Evolutionary conservation across 2,797 vertebrate genomes (phyloP).

Genomic region (Hippoglossus hippoglossus): DNA sequence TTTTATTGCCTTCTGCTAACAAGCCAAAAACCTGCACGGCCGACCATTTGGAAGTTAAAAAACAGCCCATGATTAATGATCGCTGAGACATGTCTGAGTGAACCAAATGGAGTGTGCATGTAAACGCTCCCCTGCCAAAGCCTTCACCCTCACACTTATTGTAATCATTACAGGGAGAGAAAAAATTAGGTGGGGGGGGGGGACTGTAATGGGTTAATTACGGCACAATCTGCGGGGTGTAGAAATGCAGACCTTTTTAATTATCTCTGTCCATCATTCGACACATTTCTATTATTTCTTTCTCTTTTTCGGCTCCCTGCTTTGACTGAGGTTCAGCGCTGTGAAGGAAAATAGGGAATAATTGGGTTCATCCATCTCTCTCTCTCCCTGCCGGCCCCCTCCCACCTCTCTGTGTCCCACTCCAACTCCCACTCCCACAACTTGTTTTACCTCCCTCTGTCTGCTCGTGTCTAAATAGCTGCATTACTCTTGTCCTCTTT

Average conservation of each 20-base stretch:
- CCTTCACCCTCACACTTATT: slow-evolving; percentile 81
- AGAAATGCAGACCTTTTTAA: slow-evolving; percentile 79
- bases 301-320: slow-evolving; percentile 61
- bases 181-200: slow-evolving; percentile 55
- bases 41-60: slow-evolving; percentile 60
- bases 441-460: slow-evolving; percentile 33
- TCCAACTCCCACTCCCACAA: slow-evolving; percentile 14
- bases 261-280: slow-evolving; percentile 82
- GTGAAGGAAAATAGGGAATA: slow-evolving; percentile 77
- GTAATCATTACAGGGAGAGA: slow-evolving; percentile 78
- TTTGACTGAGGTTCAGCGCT: slow-evolving; percentile 63
- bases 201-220: slow-evolving; percentile 83
- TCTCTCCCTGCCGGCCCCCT: slow-evolving; percentile 17
- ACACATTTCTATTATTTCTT: slow-evolving; percentile 83
- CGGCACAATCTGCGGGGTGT: slow-evolving; percentile 66
- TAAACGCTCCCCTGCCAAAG: slow-evolving; percentile 75
- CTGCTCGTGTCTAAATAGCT: slow-evolving; percentile 17
- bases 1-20: slow-evolving; percentile 68
- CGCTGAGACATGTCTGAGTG: slow-evolving; percentile 78
- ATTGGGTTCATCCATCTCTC: slow-evolving; percentile 85
- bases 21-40: slow-evolving; percentile 52
- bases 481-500: background rate
- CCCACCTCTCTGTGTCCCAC: slow-evolving; percentile 3
- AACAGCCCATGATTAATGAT: slow-evolving; percentile 81
- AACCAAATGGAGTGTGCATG: slow-evolving; percentile 81